Base-by-base conservation (phyloP, 1,140 invertebrate species). In the Heliconius himera region DNA sequence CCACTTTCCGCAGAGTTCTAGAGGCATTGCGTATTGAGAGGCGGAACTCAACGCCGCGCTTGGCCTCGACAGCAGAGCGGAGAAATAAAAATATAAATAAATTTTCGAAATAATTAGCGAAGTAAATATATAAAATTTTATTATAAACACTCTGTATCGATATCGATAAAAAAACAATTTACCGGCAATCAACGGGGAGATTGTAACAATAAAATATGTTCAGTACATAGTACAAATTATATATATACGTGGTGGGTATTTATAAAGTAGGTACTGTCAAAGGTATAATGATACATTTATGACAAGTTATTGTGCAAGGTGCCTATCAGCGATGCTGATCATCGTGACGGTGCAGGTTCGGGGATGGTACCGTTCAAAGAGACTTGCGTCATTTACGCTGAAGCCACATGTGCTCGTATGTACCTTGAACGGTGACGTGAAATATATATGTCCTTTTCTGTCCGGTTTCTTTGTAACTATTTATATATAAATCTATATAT, bases 251-350 rank as follows among this genome's bases (percentile, higher is more conserved):
- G 54, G 16, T 66, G 22, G 60, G 60, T 29, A 29, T 66, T 66
- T 26, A 66, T 66, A 26, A 66, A 26, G 11, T 66, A 66, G 41
- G 41, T 4, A 16, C 60, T 66, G 60, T 13, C 60, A 29, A 66
- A 66, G 60, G 26, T 66, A n/a, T 26, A 16, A 66, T 66, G 36
- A 74, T 74, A 74, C 73, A 74, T 49, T 74, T 41, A 46, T 74
- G 71, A 38, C 41, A 41, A 73, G 22, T 66, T 66, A 60, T 66
- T 26, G 22, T 66, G 60, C 26, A 66, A 66, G 60, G n/a, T 22
- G 9, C 60, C 26, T 29, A 66, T 66, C 22, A 29, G 22, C 60
- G 56, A 29, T 66, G 60, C 60, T 11, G 26, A 66, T 66, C 60
- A 66, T 66, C 11, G 26, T 66, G 60, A 66, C 60, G 9, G 60